Base-by-base conservation (phyloP, 2,888 invertebrate genomes). In the Acanthococcus lagerstroemiae region DNA sequence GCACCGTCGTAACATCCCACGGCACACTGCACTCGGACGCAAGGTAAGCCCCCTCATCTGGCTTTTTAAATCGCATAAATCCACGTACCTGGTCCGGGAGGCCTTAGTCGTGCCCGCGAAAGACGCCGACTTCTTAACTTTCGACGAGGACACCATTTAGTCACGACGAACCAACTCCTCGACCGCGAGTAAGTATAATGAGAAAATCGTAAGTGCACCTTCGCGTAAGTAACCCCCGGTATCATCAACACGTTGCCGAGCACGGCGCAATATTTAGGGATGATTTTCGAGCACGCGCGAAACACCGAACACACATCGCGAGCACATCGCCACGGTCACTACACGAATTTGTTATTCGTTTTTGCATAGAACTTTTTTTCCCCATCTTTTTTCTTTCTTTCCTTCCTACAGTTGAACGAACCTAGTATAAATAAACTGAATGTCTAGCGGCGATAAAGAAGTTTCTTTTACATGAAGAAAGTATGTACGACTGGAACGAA, bases 111-210 rank as follows among this genome's bases (percentile, higher is more conserved):
- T 57, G 44, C 44, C 37, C 44, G 57, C 44, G 45, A 57, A 57
- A 44, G 45, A 44, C 45, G 45, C 57, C 5, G 17, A 45, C 24
- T 57, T 57, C 45, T 57, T 37, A 19, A 44, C 45, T 25, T 57
- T 56, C 26, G 26, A 30, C 57, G 57, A 37, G 45, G 57, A 57
- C 57, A 57, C 57, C 57, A 57, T 57, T 57, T 57, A 57, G 37
- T 24, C 44, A 45, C 57, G 57, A 55, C 55, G 55, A 30, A 55
- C 17, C 27, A 55, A 55, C 30, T 55, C 25, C n/a, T n/a, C n/a
- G n/a, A 27, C 55, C 55, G 30, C 30, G 19, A 55, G 30, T 19
- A n/a, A 37, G 37, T n/a, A 1, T 37, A 37, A 37, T 37, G 37
- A 6, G 37, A 37, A 15, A 37, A 15, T n/a, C 12, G 37, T 15